Percentiles rank a stretch among this genome's conserved stretches.
phyloP scores from a whole-genome alignment of 2,797 vertebrate genomes.

The Mormyrus hasselquistii region DNA sequence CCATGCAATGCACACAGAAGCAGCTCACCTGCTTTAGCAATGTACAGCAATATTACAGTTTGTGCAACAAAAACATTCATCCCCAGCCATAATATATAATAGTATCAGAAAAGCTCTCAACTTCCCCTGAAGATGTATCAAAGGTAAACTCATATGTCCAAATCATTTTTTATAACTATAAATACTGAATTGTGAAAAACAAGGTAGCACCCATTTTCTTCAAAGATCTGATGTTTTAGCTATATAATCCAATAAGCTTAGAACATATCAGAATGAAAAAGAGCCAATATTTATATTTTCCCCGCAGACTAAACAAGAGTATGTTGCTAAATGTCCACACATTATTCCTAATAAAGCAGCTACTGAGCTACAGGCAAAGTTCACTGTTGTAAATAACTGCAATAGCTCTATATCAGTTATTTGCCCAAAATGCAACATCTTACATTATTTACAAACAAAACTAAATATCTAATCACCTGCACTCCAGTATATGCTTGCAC shows the following conservation, averaged over 20 bases:
- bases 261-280: not conserved
- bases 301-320: not conserved
- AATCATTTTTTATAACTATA: not conserved
- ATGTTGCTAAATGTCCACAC: not conserved
- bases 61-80: constrained; percentile 9
- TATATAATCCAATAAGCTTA: not conserved
- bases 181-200: not conserved
- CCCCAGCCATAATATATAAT: not conserved
- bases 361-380: not conserved
- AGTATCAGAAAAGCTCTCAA: not conserved
- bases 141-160: not conserved
- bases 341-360: not conserved
- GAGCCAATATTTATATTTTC: not conserved
- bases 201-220: not conserved
- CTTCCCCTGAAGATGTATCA: not conserved
- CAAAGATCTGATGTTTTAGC: not conserved
- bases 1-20: constrained; percentile 17
- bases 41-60: constrained; percentile 3
- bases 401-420: not conserved
- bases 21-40: not conserved
- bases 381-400: not conserved
- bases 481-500: not conserved
- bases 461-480: not conserved
- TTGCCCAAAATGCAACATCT: not conserved
- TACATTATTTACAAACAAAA: not conserved